Conservation (phyloP, 2,113 vertebrate genomes). For the Pachyramphus minor region DNA sequence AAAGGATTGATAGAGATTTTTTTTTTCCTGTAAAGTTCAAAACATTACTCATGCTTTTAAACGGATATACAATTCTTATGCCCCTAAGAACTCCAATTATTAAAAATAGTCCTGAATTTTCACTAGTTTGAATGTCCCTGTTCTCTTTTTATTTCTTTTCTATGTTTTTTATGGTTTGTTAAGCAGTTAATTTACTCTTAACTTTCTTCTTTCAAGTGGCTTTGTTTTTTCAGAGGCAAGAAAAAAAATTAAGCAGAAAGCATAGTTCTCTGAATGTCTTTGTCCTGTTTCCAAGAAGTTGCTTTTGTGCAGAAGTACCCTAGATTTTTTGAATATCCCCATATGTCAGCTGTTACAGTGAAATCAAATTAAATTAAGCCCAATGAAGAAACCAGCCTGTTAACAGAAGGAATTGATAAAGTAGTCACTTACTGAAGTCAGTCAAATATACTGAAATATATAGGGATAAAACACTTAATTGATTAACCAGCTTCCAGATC, state of each 20-base stretch:
- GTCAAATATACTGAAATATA: not conserved
- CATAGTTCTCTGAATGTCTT: not conserved
- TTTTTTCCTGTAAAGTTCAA: not conserved
- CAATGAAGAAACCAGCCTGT: not conserved
- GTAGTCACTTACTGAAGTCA: not conserved
- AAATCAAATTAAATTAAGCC: constrained; percentile 51
- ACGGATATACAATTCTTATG: constrained; percentile 23
- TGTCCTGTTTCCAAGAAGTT: constrained; percentile 8
- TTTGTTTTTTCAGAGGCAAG: constrained; percentile 28
- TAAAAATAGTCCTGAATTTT: constrained; percentile 31
- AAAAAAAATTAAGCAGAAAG: not conserved
- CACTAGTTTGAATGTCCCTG: not conserved
- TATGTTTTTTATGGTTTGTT: constrained; percentile 44
- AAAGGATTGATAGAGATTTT: not conserved
- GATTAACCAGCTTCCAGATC: constrained; percentile 14
- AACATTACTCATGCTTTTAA: constrained; percentile 34
- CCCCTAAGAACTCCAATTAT: constrained; percentile 53
- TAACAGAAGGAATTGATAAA: constrained; percentile 19
- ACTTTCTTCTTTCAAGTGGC: constrained; percentile 49
- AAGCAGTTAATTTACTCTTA: constrained; percentile 59
- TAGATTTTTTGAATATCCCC: constrained; percentile 30
- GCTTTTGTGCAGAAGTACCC: constrained; percentile 13
- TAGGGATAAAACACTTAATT: not conserved
- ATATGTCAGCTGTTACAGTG: not conserved
- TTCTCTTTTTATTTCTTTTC: constrained; percentile 17